Base-by-base conservation (phyloP, 1,140 invertebrate species). In the Anthonomus grandis region DNA sequence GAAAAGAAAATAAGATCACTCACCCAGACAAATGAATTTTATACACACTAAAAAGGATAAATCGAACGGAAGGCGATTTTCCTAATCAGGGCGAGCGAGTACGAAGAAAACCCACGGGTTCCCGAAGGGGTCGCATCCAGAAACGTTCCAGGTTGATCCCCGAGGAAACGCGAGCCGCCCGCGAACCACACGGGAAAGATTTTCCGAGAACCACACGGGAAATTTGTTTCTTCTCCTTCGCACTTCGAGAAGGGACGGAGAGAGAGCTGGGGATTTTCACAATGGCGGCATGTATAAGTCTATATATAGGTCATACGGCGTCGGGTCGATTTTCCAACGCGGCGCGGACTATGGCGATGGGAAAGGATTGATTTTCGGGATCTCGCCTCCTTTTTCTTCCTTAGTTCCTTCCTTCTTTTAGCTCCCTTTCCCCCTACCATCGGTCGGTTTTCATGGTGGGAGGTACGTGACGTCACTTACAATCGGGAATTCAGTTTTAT, bases 221-320 rank as follows among this genome's bases (percentile, higher is more conserved):
- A 54, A 54, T 15, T 37, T 10, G 21, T 5, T 54, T 54, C 46
- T 54, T 54, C 51, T 22, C 51, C 23, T 36, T 39, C 10, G 48
- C n/a, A n/a, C n/a, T n/a, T n/a, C n/a, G n/a, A n/a, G n/a, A n/a
- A n/a, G 45, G 49, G 48, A 52, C 48, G 49, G n/a, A n/a, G n/a
- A n/a, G n/a, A n/a, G 57, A 51, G 48, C 41, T 37, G 22, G 21
- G 44, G 41, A 42, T 59, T 53, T 59, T 53, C 50, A 59, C 57
- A 59, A 59, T 59, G 57, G 57, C 57, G 48, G 57, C 57, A 59
- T 59, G 18, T n/a, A n/a, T n/a, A n/a, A n/a, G n/a, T 37, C 57
- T 59, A 59, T 59, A 59, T 59, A 59, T 59, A 59, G 57, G 57
- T 59, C 57, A 59, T 47, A 38, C 15, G 6, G 42, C 52, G n/a